phyloP scores from a whole-genome alignment of 2,113 vertebrate genomes.

The Gadus chalcogrammus region DNA sequence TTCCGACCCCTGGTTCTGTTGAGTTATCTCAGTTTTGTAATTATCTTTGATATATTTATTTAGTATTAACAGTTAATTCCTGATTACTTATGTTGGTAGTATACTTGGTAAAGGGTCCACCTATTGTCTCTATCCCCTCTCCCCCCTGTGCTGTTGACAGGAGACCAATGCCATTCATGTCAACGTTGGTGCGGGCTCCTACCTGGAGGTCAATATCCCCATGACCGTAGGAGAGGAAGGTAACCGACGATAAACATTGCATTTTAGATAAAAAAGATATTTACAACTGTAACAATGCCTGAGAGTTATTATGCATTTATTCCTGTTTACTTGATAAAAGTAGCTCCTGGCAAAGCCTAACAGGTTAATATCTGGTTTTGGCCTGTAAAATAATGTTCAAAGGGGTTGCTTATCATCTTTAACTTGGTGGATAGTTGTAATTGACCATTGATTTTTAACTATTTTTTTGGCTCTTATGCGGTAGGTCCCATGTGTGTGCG shows the following conservation, averaged over 20 bases:
- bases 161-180: constrained; percentile 99
- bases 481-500: no score
- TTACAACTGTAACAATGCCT: no score
- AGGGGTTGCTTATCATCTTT: no score
- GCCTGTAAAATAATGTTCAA: no score
- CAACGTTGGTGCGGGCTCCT: constrained; percentile 98
- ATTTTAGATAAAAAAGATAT: no score
- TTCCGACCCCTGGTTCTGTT: constrained; percentile 13
- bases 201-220: constrained; percentile 98
- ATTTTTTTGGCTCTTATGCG: no score
- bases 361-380: no score
- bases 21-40: background rate
- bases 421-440: no score
- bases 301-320: no score
- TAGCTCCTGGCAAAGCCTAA: no score
- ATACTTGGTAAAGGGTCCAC: background rate
- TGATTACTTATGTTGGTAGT: constrained; percentile 14
- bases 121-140: constrained; percentile 17
- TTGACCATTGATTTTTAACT: no score
- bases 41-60: background rate
- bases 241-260: constrained; percentile 47
- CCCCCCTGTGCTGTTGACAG: constrained; percentile 61
- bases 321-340: no score
- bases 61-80: background rate
- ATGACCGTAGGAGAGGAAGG: constrained; percentile 92